A percentile compares a stretch with the other conserved stretches of the same genome.
phyloP scores from a whole-genome alignment of 2,797 vertebrate genomes.

The Schizopygopsis pylzovi region DNA sequence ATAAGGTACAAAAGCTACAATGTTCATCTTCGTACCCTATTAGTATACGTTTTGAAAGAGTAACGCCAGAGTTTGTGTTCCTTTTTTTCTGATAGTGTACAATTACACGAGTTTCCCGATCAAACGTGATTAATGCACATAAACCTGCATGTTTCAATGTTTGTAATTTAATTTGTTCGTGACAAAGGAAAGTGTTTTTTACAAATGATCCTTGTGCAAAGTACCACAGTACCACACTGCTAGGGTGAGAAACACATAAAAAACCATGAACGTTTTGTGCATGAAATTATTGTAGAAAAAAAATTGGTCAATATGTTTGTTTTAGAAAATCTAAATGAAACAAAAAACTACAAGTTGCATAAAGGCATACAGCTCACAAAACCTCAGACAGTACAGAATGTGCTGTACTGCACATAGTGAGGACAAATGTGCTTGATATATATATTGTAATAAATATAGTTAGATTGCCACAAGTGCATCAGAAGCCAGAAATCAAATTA shows the following conservation, averaged over 20 bases:
- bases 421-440: not conserved
- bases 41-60: not conserved
- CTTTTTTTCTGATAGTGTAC: not conserved
- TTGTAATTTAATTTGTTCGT: not conserved
- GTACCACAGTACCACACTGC: not conserved
- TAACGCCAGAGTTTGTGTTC: not conserved
- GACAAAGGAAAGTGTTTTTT: not conserved
- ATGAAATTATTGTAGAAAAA: not conserved
- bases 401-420: not conserved
- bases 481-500: not conserved
- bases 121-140: not conserved
- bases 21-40: not conserved
- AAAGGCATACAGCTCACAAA: too few species aligned
- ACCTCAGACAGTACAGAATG: not conserved
- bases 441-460: too few species aligned
- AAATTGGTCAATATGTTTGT: not conserved
- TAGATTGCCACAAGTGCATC: too few species aligned
- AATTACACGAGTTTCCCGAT: not conserved
- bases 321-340: not conserved
- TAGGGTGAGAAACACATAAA: not conserved
- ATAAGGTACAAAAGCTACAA: not conserved
- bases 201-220: not conserved
- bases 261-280: not conserved
- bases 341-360: not conserved
- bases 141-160: not conserved